phyloP scores from a whole-genome alignment of 2,113 vertebrate genomes.

The Dolichallabes microphthalmus region DNA sequence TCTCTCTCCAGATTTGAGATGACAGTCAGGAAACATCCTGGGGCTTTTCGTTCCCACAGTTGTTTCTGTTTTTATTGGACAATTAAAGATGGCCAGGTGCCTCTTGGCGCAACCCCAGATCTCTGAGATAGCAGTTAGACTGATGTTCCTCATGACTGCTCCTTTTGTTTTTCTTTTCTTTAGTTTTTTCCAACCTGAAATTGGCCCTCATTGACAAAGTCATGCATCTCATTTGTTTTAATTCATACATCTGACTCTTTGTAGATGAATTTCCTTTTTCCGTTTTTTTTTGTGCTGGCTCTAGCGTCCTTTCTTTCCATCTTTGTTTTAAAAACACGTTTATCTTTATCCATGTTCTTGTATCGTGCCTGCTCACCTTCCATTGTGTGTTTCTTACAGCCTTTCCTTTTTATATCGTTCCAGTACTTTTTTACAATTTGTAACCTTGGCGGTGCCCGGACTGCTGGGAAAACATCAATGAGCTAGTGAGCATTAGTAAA shows the following conservation, averaged over 20 bases:
- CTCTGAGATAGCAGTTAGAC: background rate
- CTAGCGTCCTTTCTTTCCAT: background rate
- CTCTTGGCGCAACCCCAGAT: background rate
- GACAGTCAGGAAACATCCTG: background rate
- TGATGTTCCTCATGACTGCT: background rate
- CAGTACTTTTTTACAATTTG: background rate
- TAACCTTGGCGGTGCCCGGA: background rate
- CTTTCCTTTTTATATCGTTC: constrained; percentile 40
- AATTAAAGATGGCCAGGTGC: background rate
- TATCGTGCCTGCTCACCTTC: constrained; percentile 1
- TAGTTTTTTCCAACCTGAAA: background rate
- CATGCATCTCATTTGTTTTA: background rate
- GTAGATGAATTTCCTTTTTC: background rate
- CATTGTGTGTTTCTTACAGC: constrained; percentile 32
- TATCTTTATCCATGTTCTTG: background rate
- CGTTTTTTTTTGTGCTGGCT: background rate
- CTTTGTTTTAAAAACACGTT: background rate
- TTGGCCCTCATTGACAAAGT: background rate
- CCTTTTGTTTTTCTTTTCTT: too few species aligned
- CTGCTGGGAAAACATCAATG: background rate
- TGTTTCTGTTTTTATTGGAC: background rate
- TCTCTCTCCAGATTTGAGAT: background rate
- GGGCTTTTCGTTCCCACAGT: background rate
- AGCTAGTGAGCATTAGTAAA: constrained; percentile 11
- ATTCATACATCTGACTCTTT: background rate